Base-by-base conservation (phyloP, 2,113 vertebrate genomes). In the Lampris incognitus region DNA sequence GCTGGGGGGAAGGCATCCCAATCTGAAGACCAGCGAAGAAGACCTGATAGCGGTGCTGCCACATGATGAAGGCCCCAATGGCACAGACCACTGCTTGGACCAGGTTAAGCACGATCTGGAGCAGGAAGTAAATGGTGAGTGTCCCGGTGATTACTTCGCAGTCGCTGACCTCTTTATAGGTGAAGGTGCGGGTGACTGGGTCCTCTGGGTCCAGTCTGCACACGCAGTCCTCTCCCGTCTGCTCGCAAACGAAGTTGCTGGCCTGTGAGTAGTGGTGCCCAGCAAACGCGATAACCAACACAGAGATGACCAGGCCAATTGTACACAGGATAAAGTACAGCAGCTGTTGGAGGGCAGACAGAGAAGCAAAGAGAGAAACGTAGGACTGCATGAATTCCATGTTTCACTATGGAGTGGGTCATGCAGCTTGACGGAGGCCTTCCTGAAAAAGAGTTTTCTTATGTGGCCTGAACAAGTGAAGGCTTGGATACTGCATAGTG, bases 21-120 rank as follows among this genome's bases (percentile, higher is more conserved):
- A 95, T 92, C 85, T 96, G 92, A 38, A 92, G 79, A 0, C 97
- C 98, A 10, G 94, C 94, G 0, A 96, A 98, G 83, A 99, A 99
- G 70, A 98, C 96, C 91, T 99, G 97, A 85, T 99, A 99, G 13
- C 97, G 95, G 82, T 98, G 94, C 79, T 97, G 98, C 98, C 98
- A 99, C 96, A 99, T 95, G 86, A 99, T 84, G 5, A 98, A 99
- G 85, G 96, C 96, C 0, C 91, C 95, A 0, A 78, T 3, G 36
- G 96, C 91, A 38, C 97, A 98, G 83, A 97, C 92, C 0, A 98
- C 69, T 0, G 96, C 95, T 2, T 96, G 91, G 6, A 80, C 69
- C 89, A 96, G 78, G 85, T 99, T 99, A 51, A 99, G 94, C 41
- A 93, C 73, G 76, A 98, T 95, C 94, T 99, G 97, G 81, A 97